Percentiles rank a stretch among this genome's conserved stretches.
Evolutionary conservation across 1,140 invertebrate genomes (phyloP).

Genomic region (Rhagoletis zephyria): DNA sequence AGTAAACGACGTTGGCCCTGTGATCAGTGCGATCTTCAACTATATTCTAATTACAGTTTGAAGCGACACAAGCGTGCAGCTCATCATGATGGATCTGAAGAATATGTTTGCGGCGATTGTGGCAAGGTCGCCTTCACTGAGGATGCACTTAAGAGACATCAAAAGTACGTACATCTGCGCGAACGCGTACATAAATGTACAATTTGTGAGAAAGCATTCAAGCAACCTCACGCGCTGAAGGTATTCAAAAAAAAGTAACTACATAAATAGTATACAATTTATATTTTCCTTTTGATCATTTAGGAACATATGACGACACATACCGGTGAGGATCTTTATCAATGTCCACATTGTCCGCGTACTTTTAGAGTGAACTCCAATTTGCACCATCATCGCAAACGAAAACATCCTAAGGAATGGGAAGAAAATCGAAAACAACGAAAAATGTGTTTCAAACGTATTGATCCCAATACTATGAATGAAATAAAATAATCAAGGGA

Average conservation of each 20-base stretch:
- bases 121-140: conserved; percentile 59
- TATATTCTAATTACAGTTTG: conserved; percentile 61
- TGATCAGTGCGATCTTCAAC: conserved; percentile 34
- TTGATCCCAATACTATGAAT: conserved; percentile 28
- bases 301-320: conserved; percentile 66
- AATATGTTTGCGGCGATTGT: conserved; percentile 61
- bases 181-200: conserved; percentile 62
- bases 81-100: conserved; percentile 59
- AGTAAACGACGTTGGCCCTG: conserved; percentile 46
- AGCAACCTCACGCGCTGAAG: conserved; percentile 52
- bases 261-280: not conserved
- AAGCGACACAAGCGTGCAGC: conserved; percentile 61
- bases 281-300: conserved; percentile 53
- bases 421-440: conserved; percentile 49
- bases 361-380: conserved; percentile 64
- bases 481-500: not conserved
- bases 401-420: conserved; percentile 63
- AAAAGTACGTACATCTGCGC: conserved; percentile 59
- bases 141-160: conserved; percentile 60
- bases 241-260: not conserved
- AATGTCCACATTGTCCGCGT: conserved; percentile 64
- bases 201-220: conserved; percentile 63
- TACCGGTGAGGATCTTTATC: conserved; percentile 63
- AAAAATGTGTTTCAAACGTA: conserved; percentile 1
- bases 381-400: conserved; percentile 66